Evolutionary conservation across 2,797 vertebrate species (phyloP).

Genomic region (Lacerta agilis): DNA sequence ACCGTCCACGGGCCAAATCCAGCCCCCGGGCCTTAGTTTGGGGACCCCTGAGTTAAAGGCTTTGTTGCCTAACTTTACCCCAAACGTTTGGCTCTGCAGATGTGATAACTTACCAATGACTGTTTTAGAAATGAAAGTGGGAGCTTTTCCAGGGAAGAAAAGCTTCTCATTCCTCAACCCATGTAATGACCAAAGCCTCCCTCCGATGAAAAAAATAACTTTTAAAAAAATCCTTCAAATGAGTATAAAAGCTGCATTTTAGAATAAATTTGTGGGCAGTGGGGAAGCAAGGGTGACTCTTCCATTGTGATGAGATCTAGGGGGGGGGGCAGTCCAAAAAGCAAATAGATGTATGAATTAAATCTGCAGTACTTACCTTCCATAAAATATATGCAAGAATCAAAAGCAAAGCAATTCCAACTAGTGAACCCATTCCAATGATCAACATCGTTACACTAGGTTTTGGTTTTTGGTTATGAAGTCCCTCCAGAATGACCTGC

Average conservation of each 20-base stretch:
- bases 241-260: not conserved
- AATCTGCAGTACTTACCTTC: constrained; percentile 83
- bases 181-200: not conserved
- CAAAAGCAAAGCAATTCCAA: constrained; percentile 85
- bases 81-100: not conserved
- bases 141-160: not conserved
- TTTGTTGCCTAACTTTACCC: too few relatives aligned
- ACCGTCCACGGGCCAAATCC: too few relatives aligned
- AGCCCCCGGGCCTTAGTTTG: too few relatives aligned
- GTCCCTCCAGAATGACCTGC: constrained; percentile 87
- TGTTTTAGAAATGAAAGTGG: not conserved
- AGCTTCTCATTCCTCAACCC: not conserved
- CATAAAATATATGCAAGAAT: constrained; percentile 87
- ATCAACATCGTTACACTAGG: constrained; percentile 81
- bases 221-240: too few relatives aligned
- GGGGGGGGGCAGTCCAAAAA: not conserved
- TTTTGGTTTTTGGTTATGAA: constrained; percentile 87
- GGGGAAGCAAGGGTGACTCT: not conserved
- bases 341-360: not conserved
- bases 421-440: constrained; percentile 82
- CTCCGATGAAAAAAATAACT: too few relatives aligned
- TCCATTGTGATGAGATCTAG: not conserved
- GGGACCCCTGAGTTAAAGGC: not conserved
- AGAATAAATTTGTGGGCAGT: not conserved
- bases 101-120: not conserved